Base-by-base conservation (phyloP, 2,797 vertebrate species). In the Triplophysa bombifrons region DNA sequence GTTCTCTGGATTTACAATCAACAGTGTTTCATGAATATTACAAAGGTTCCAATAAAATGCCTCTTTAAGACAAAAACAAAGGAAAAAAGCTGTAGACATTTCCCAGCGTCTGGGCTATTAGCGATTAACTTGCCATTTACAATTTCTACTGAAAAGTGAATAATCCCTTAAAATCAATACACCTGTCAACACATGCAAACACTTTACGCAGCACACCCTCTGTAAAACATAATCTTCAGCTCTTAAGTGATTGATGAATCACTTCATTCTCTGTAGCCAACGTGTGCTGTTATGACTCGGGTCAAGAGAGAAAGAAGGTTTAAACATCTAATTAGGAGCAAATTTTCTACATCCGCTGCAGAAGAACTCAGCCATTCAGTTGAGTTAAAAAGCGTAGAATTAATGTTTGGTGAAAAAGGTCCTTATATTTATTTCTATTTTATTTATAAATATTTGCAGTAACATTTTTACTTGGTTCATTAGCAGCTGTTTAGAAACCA, bases 181-280 rank as follows among this genome's bases (percentile, higher is more conserved):
- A 78, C 46, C n/a, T 53, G 41, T 69, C 61, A 69, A 69, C 75
- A 61, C 25, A 19, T 66, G 48, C 17, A 53, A 78, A 64, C 20
- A 12, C n/a, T 79, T 65, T 41, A 53, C 22, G 61, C 70, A 56
- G 56, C 30, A 50, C 70, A 66, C 51, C 22, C 14, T 56, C 46
- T 66, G 70, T 73, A 70, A 73, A 63, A 80, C 61, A 30, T 73
- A 20, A 80, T 73, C 51, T 46, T 44, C 25, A 34, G 50, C 22
- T 46, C 17, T 51, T 72, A 65, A 79, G 12, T 56, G 38, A 73
- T 25, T 73, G 77, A 79, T 66, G 61, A 61, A 79, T 80, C 70
- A 80, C 77, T 80, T 67, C 14, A 38, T 72, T 80, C 25, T 30
- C 70, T 19, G 70, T 46, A 20, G 63, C 38, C 61, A 66, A 30